A percentile compares a stretch with the other conserved stretches of the same genome.
Conservation (phyloP, 2,888 invertebrate genomes). For the Gastracanthus pulcherrimus region DNA sequence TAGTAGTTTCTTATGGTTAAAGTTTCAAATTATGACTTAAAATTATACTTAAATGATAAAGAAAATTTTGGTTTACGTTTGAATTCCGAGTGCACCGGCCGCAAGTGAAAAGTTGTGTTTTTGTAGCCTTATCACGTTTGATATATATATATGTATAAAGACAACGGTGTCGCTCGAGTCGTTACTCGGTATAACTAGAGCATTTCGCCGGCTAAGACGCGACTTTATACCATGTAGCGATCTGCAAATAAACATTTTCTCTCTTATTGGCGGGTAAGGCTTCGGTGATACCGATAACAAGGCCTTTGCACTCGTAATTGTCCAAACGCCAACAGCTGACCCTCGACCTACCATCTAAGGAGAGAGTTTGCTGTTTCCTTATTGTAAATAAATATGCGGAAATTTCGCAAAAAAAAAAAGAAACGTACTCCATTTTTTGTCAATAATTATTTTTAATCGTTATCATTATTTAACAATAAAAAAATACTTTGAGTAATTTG, state of each 20-base stretch:
- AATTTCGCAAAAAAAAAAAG: no score
- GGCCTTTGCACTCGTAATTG: constrained; percentile 18
- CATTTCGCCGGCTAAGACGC: not conserved
- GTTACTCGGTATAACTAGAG: constrained; percentile 5
- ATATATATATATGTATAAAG: not conserved
- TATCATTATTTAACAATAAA: constrained; percentile 51
- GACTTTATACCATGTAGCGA: constrained; percentile 28
- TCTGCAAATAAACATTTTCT: constrained; percentile 20
- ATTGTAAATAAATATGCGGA: no score
- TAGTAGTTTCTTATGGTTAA: no score
- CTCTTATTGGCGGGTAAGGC: not conserved
- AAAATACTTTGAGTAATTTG: constrained; percentile 52
- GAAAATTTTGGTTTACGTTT: no score
- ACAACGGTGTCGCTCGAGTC: not conserved
- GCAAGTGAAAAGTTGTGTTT: no score
- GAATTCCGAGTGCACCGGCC: no score
- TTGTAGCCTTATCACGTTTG: not conserved
- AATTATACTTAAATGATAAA: no score
- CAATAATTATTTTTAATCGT: not conserved
- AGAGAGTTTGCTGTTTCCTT: not conserved
- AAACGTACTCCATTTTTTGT: not conserved
- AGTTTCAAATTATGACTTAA: no score
- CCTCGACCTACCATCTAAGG: not conserved
- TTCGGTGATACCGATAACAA: constrained; percentile 32
- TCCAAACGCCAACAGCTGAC: not conserved